phyloP scores from a whole-genome alignment of 2,797 vertebrate species.

The Phalanger gymnotis region DNA sequence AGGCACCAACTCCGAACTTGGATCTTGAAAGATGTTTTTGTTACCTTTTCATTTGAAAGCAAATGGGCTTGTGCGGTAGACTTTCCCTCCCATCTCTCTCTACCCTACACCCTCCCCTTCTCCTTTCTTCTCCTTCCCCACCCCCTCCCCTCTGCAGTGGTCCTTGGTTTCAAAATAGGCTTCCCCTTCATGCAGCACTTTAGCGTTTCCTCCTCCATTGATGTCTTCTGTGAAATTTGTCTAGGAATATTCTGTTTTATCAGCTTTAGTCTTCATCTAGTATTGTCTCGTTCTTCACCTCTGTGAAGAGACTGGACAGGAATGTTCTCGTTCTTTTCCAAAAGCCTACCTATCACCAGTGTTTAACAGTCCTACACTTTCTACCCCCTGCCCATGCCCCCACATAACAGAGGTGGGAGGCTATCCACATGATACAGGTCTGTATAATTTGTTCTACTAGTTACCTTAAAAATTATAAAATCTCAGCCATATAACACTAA shows the following conservation, averaged over 20 bases:
- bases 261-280: not conserved
- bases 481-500: not conserved
- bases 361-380: not conserved
- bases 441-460: not conserved
- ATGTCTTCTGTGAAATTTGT: not conserved
- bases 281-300: not conserved
- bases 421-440: not conserved
- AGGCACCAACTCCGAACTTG: not conserved
- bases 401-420: not conserved
- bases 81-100: not conserved
- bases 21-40: not conserved
- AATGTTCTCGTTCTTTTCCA: not conserved
- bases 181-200: not conserved
- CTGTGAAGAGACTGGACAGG: not conserved
- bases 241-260: not conserved
- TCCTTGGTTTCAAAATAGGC: not conserved
- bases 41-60: not conserved
- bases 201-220: not conserved
- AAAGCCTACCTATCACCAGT: not conserved
- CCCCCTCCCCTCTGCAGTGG: not conserved
- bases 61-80: not conserved
- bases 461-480: not conserved
- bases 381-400: not conserved
- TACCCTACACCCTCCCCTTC: rapidly evolving
- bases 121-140: not conserved